Evolutionary conservation across 2,113 vertebrate genomes (phyloP).

Genomic region (Piprites chloris): DNA sequence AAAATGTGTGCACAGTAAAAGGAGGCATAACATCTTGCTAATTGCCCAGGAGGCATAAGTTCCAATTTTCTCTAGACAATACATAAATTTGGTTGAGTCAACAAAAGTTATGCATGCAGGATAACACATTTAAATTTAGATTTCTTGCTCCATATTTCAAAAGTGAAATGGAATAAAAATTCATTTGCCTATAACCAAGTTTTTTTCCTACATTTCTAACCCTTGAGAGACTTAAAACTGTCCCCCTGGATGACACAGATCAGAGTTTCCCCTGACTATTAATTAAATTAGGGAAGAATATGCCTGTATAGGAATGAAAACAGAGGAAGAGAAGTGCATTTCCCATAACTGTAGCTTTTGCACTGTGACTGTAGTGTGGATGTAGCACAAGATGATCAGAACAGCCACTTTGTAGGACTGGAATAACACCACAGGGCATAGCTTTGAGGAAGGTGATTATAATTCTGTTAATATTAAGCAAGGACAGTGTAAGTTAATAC

Average conservation of each 20-base stretch:
- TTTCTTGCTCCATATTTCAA: background rate
- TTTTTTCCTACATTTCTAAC: background rate
- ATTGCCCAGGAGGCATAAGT: background rate
- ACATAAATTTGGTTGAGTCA: background rate
- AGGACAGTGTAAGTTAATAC: background rate
- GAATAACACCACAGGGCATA: background rate
- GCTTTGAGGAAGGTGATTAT: background rate
- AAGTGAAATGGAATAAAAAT: background rate
- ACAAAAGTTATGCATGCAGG: background rate
- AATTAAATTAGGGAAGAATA: background rate
- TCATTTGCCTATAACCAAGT: background rate
- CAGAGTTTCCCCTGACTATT: background rate
- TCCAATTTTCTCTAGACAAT: constrained; percentile 14
- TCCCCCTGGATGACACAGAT: background rate
- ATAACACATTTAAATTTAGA: background rate
- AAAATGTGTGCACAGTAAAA: background rate
- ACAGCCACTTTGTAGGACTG: background rate
- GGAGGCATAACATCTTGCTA: background rate
- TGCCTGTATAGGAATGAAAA: background rate
- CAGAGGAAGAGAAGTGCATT: background rate
- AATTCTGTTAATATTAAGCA: background rate
- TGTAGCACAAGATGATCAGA: background rate
- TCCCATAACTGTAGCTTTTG: background rate
- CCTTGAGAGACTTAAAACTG: background rate
- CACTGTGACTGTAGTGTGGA: background rate